Evolutionary conservation across 2,888 invertebrate genomes (phyloP), one percentile per base, ranked within the genome.

Genomic region (Dynastes grantii): DNA sequence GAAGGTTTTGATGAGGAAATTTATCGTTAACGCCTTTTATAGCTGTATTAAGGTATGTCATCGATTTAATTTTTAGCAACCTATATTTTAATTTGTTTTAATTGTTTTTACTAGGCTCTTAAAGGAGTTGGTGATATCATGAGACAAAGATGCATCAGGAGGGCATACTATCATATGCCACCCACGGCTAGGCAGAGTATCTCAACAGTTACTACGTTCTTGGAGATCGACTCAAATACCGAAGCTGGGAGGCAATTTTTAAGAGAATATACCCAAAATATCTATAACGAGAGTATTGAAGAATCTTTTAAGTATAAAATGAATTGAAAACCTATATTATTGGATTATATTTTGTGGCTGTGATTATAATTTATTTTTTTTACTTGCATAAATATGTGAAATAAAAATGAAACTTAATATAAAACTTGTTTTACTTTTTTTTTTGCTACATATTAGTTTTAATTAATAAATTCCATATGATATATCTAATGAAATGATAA

Each of bases 141-240:
- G 8, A 86, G 85, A 77, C 84, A 82, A 32, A 81, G 81, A 61
- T 83, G 82, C 70, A 77, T 81, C 5, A 79, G 78, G 58, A 84
- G 80, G 79, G 85, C 82, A 64, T 85, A 84, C 78, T 81, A 80
- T 70, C 86, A 85, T 11, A 65, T 86, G 16, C 85, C 86, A 13
- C 45, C 76, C 9, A 78, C 82, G 58, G 85, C 85, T 70, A 81
- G 87, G 71, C 83, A 85, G n/a, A 87, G 87, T 71, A 81, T 86
- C 53, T 85, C 86, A 1, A 87, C 87, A 9, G 86, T 86, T 81
- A 83, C 86, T 32, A 87, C 87, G 9, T 78, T 85, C 37, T 79
- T 87, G 61, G 87, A 87, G 27, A 84, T 82, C 58, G 86, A 87
- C 37, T 77, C 82, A 16, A 77, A 81, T 22, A 80, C 82, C 13